Evolutionary conservation across 2,797 vertebrate species (phyloP).

Genomic region (Oreochromis grahami): DNA sequence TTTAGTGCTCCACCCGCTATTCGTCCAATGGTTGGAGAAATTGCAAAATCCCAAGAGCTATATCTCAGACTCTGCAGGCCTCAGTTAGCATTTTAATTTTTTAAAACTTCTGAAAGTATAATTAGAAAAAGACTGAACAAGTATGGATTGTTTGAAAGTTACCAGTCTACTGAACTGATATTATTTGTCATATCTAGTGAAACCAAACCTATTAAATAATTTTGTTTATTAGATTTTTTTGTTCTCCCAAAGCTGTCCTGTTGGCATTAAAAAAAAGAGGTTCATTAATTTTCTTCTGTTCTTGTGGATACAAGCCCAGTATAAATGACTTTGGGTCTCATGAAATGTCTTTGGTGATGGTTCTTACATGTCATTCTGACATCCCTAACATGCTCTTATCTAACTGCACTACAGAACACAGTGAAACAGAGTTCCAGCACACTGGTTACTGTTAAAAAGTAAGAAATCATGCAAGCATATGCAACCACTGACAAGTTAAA

Average conservation of each 20-base stretch:
- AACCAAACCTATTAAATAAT: not conserved
- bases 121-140: not conserved
- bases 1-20: not conserved
- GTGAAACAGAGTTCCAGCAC: not conserved
- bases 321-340: not conserved
- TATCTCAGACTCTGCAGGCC: not conserved
- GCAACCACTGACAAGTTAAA: not conserved
- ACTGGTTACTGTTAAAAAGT: not conserved
- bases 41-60: not conserved
- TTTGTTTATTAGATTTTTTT: not conserved
- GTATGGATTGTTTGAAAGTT: not conserved
- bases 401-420: not conserved
- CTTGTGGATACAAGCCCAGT: not conserved
- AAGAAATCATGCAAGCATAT: not conserved
- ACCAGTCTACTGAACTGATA: not conserved
- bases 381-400: not conserved
- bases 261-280: not conserved
- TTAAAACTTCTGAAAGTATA: no score
- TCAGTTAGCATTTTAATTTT: not conserved
- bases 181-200: not conserved
- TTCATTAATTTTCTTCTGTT: not conserved
- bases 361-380: not conserved
- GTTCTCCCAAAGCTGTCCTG: not conserved
- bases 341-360: not conserved
- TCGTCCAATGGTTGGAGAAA: no score